These are phyloP conservation scores for Abrostola triplasia DNA, from an alignment of 2,888 invertebrate genomes.

Conservation along the genomic window DNA sequence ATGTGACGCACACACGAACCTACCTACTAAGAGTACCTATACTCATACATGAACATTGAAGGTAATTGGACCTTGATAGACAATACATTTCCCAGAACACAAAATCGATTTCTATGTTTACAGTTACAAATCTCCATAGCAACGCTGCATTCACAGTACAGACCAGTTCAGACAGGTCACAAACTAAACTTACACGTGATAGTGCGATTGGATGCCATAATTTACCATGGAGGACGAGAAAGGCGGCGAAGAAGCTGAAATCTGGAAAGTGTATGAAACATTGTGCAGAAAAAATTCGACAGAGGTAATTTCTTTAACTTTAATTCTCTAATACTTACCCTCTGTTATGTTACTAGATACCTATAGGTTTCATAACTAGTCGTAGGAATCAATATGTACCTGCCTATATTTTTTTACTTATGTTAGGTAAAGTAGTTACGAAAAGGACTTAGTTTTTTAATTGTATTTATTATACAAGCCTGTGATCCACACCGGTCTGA, in stretches of 20 bases:
- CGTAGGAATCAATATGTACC: no score
- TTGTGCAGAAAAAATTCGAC: conserved; percentile 88
- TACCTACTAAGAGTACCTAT: no score
- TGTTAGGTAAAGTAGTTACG: no score
- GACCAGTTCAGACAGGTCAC: background rate
- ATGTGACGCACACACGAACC: no score
- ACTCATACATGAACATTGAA: background rate
- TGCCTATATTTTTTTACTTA: no score
- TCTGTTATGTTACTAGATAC: no score
- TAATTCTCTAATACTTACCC: no score
- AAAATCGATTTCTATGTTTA: conserved; percentile 66
- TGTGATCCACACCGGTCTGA: no score
- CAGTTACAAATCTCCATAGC: conserved; percentile 57
- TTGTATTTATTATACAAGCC: no score
- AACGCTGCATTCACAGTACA: conserved; percentile 48
- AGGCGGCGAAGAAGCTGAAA: conserved; percentile 86
- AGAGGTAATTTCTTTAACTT: conserved; percentile 88
- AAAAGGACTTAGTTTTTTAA: no score
- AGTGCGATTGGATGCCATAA: conserved; percentile 3
- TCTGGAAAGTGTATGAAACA: conserved; percentile 92
- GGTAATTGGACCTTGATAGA: background rate
- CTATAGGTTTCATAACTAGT: no score
- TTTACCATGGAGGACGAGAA: conserved; percentile 80
- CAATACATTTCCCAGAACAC: background rate
- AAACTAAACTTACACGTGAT: conserved; percentile 7